These are phyloP conservation scores for Dipus sagitta DNA, from an alignment of 2,797 vertebrate genomes.

Conservation along the genomic window DNA sequence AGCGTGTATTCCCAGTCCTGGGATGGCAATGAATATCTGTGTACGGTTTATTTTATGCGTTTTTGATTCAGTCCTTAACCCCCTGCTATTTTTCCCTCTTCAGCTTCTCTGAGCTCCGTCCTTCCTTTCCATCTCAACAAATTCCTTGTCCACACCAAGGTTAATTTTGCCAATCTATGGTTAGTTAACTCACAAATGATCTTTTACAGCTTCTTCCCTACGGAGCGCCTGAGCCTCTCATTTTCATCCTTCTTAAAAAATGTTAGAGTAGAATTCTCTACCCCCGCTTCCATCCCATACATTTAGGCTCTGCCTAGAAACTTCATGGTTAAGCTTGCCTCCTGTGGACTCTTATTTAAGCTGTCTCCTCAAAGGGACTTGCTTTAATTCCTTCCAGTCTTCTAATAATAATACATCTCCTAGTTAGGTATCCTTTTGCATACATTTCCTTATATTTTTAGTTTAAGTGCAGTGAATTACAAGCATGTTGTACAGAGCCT, in stretches of 20 bases:
- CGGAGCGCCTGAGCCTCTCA: neutral
- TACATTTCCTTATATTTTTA: neutral
- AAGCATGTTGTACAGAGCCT: neutral
- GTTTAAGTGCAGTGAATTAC: conserved; percentile 16
- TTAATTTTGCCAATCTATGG: conserved; percentile 70
- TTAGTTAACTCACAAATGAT: conserved; percentile 74
- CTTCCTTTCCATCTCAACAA: conserved; percentile 72
- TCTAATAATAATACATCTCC: neutral
- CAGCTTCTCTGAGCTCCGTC: conserved; percentile 40
- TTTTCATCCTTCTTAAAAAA: conserved; percentile 28
- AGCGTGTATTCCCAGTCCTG: neutral
- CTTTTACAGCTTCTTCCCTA: conserved; percentile 61
- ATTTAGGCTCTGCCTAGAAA: neutral
- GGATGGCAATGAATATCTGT: neutral
- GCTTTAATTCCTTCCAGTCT: neutral
- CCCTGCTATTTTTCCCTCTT: neutral
- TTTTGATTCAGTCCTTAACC: neutral
- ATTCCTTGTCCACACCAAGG: conserved; percentile 73
- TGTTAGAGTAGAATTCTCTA: neutral
- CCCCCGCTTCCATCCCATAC: no score
- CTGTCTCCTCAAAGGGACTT: accelerated
- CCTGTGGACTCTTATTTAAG: neutral
- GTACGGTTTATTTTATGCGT: neutral
- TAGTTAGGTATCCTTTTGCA: neutral
- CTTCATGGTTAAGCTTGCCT: accelerated